Conservation (phyloP, 2,797 vertebrate genomes). For the Eidolon dupreanum region DNA sequence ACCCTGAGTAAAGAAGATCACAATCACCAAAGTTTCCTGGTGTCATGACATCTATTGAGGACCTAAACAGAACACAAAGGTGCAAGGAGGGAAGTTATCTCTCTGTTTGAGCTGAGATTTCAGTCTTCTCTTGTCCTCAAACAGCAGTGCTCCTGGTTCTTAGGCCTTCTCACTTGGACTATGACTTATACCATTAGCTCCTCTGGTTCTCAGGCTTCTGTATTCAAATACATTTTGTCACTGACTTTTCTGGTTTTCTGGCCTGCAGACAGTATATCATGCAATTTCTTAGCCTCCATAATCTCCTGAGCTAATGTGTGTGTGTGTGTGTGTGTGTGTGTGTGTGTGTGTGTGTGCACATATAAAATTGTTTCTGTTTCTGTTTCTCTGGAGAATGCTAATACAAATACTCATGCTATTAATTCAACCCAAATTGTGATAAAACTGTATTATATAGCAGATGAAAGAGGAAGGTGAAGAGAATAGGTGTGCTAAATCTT, state of each 20-base stretch:
- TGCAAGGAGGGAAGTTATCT: not conserved
- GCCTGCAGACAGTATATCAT: not conserved
- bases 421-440: not conserved
- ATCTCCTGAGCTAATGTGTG: not conserved
- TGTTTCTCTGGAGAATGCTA: not conserved
- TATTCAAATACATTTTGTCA: too few species aligned
- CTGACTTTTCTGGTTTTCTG: not conserved
- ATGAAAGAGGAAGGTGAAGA: not conserved
- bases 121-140: not conserved
- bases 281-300: not conserved
- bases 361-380: not conserved
- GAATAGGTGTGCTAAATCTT: not conserved
- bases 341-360: too few species aligned
- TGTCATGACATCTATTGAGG: not conserved
- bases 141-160: not conserved
- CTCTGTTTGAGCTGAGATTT: not conserved
- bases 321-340: too few species aligned
- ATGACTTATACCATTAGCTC: accelerated
- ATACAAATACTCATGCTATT: not conserved
- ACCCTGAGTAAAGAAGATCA: not conserved
- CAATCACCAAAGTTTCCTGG: not conserved
- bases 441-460: not conserved
- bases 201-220: not conserved
- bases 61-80: not conserved
- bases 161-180: not conserved